phyloP scores from a whole-genome alignment of 2,113 vertebrate species.

The Brachionichthys hirsutus region DNA sequence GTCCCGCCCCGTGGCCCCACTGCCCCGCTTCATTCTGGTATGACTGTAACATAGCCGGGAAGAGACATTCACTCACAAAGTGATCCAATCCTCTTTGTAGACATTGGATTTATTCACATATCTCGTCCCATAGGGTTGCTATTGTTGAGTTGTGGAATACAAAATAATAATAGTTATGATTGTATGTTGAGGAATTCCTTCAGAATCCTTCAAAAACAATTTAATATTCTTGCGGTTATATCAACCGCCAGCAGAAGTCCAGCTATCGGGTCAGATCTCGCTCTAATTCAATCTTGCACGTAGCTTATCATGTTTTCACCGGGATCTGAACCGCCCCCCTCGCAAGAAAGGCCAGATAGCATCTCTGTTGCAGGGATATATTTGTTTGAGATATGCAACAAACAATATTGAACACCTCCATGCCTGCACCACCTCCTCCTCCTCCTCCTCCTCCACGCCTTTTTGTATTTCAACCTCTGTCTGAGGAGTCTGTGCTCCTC shows the following conservation, averaged over 20 bases:
- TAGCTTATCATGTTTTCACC: conserved; percentile 47
- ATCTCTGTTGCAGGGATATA: conserved; percentile 58
- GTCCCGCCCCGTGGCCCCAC: too few relatives aligned
- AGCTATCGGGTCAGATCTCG: conserved; percentile 50
- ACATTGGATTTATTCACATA: too few relatives aligned
- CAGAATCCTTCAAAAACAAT: conserved; percentile 13
- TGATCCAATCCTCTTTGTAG: too few relatives aligned
- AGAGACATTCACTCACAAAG: too few relatives aligned
- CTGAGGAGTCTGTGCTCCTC: conserved; percentile 5
- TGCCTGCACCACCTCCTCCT: conserved; percentile 47
- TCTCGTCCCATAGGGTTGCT: too few relatives aligned
- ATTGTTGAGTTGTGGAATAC: too few relatives aligned
- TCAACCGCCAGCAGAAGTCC: conserved; percentile 30
- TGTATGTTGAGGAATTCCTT: conserved; percentile 10
- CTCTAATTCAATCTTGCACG: conserved; percentile 66
- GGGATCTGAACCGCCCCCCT: conserved; percentile 50
- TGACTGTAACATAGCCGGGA: too few relatives aligned
- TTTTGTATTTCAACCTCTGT: conserved; percentile 44
- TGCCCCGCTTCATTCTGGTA: too few relatives aligned
- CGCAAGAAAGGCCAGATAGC: conserved; percentile 45
- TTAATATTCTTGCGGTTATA: conserved; percentile 9
- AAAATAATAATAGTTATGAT: too few relatives aligned
- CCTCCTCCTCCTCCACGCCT: conserved; percentile 20
- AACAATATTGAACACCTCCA: conserved; percentile 63
- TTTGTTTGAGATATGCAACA: conserved; percentile 66